Conservation (phyloP, 1,140 invertebrate genomes). For the Drosophila serrata region DNA sequence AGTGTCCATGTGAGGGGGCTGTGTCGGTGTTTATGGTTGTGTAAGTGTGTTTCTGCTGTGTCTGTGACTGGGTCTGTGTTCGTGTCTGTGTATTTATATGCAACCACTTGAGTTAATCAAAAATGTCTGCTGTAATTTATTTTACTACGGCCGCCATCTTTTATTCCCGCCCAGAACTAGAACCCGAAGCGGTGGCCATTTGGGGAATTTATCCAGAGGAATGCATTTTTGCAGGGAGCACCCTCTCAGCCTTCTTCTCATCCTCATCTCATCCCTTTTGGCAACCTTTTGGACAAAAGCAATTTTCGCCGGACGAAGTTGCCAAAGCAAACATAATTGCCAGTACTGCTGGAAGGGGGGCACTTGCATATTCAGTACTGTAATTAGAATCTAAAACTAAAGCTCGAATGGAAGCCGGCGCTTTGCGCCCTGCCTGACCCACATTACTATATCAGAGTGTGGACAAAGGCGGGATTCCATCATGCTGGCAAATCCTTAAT, state of each 20-base stretch:
- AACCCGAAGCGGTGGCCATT: conserved; percentile 26
- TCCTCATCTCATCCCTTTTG: conserved; percentile 21
- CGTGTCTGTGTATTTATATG: conserved; percentile 61
- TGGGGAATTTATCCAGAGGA: conserved; percentile 41
- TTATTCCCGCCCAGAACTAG: conserved; percentile 48
- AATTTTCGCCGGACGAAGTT: conserved; percentile 39
- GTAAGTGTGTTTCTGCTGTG: conserved; percentile 6
- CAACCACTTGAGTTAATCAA: conserved; percentile 84
- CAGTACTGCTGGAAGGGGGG: background rate
- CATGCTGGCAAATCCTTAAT: conserved; percentile 15
- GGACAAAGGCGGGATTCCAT: conserved; percentile 10
- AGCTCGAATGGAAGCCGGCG: conserved; percentile 55
- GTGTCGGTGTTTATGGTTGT: conserved; percentile 14
- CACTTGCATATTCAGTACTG: conserved; percentile 20
- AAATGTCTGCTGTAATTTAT: conserved; percentile 84
- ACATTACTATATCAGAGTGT: conserved; percentile 33
- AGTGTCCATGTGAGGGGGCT: conserved; percentile 25
- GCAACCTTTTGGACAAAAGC: conserved; percentile 51
- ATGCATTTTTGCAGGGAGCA: conserved; percentile 42
- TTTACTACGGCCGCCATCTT: conserved; percentile 82
- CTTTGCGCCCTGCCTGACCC: conserved; percentile 56
- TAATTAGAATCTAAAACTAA: conserved; percentile 65
- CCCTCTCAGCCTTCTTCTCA: background rate
- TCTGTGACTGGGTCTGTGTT: conserved; percentile 1
- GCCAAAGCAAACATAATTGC: conserved; percentile 32